Conservation (phyloP, 2,113 vertebrate species). For the Tor tambroides region DNA sequence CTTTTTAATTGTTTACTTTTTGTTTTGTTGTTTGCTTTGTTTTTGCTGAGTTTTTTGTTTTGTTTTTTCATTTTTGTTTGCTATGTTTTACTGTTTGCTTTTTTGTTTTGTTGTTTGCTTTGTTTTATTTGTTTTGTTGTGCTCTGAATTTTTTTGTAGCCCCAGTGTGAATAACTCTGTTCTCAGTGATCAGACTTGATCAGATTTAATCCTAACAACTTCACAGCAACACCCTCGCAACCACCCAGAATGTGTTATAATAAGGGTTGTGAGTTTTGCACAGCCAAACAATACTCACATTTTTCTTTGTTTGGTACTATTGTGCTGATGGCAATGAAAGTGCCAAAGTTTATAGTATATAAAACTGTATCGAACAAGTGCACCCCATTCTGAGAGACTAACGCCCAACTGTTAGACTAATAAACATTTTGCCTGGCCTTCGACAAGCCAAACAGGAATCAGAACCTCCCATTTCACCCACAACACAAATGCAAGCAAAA, state of each 20-base stretch:
- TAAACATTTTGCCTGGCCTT: constrained; percentile 53
- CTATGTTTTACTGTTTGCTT: background rate
- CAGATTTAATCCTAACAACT: too few species aligned
- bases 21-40: background rate
- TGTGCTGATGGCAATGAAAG: background rate
- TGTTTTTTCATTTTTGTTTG: background rate
- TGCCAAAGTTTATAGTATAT: background rate
- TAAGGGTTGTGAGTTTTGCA: background rate
- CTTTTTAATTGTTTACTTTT: background rate
- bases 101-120: background rate
- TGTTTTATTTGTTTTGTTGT: background rate
- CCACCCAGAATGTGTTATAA: background rate
- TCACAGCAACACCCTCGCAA: too few species aligned
- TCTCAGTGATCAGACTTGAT: too few species aligned
- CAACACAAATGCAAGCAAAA: constrained; percentile 37
- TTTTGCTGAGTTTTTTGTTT: background rate
- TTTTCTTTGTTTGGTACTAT: background rate
- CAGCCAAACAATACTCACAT: background rate
- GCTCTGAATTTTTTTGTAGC: background rate
- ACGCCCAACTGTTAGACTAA: constrained; percentile 57
- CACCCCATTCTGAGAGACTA: background rate
- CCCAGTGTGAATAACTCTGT: too few species aligned
- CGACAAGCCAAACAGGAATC: constrained; percentile 50
- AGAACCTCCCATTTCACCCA: constrained; percentile 43
- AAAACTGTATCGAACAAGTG: constrained; percentile 4